Evolutionary conservation across 2,888 invertebrate genomes (phyloP).

Genomic region (Xestoiulus laeticollis): DNA sequence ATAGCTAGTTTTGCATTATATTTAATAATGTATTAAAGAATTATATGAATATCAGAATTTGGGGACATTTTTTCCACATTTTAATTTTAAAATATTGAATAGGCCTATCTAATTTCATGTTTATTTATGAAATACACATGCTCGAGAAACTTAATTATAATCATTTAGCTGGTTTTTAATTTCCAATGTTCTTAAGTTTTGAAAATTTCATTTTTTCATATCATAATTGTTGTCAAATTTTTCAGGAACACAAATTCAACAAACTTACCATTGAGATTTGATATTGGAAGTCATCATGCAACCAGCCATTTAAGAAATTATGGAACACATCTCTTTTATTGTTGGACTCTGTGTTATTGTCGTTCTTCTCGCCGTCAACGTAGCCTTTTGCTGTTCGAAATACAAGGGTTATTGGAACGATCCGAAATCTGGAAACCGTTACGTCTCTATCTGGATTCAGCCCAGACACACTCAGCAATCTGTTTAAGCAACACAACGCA

Average conservation of each 20-base stretch:
- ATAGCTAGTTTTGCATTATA: too few relatives aligned
- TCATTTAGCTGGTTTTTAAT: background rate
- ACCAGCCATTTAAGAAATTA: background rate
- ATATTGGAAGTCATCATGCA: background rate
- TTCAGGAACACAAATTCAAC: background rate
- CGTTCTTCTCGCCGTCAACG: slow-evolving; percentile 77
- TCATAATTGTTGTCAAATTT: background rate
- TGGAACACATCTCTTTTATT: slow-evolving; percentile 56
- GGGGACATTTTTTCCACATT: too few relatives aligned
- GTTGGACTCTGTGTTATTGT: slow-evolving; percentile 67
- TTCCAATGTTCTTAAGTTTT: background rate
- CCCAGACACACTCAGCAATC: slow-evolving; percentile 54
- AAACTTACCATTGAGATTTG: background rate
- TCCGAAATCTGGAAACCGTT: slow-evolving; percentile 61
- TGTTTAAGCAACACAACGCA: slow-evolving; percentile 46
- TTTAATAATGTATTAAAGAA: too few relatives aligned
- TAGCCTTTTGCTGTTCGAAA: slow-evolving; percentile 81
- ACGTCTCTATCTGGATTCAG: slow-evolving; percentile 56
- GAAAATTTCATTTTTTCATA: background rate
- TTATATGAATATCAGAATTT: too few relatives aligned
- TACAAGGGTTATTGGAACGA: slow-evolving; percentile 84
- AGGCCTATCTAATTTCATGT: background rate
- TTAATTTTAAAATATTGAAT: too few relatives aligned
- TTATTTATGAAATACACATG: background rate
- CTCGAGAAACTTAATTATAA: background rate